These are phyloP conservation scores for Tapera naevia DNA, from an alignment of 2,797 vertebrate species.

Conservation along the genomic window DNA sequence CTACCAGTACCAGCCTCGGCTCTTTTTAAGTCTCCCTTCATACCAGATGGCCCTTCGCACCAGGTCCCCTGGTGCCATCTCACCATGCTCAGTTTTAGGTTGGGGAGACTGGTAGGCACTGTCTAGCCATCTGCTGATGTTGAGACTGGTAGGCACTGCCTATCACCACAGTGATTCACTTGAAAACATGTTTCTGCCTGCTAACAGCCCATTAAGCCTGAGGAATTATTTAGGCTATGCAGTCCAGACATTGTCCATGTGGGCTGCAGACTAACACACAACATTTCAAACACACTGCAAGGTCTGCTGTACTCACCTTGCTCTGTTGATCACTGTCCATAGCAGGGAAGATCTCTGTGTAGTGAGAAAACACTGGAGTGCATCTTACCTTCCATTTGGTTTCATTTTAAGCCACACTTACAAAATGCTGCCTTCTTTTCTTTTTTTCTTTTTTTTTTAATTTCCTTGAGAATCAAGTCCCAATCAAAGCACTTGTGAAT, in stretches of 20 bases:
- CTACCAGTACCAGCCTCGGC: not conserved
- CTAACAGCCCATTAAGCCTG: not conserved
- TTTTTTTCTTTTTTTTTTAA: not conserved
- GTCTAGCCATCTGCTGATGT: not conserved
- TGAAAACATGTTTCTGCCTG: not conserved
- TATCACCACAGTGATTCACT: not conserved
- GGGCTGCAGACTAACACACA: not conserved
- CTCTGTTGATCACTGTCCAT: not conserved
- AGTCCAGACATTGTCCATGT: not conserved
- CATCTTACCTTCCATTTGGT: not conserved
- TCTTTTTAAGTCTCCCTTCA: not conserved
- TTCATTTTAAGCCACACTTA: not conserved
- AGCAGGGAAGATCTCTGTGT: not conserved
- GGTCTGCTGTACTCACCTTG: not conserved
- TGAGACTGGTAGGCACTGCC: too few species aligned
- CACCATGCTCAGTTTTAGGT: rapidly evolving
- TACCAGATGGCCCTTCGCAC: not conserved
- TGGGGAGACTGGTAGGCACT: not conserved
- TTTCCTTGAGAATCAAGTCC: not conserved
- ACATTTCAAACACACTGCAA: not conserved
- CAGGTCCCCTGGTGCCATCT: not conserved
- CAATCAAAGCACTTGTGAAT: constrained; percentile 14
- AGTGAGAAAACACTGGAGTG: not conserved
- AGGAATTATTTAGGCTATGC: not conserved
- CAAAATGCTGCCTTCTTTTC: not conserved